Base-by-base conservation (phyloP, 2,888 invertebrate genomes). In the Euplagia quadripunctaria region DNA sequence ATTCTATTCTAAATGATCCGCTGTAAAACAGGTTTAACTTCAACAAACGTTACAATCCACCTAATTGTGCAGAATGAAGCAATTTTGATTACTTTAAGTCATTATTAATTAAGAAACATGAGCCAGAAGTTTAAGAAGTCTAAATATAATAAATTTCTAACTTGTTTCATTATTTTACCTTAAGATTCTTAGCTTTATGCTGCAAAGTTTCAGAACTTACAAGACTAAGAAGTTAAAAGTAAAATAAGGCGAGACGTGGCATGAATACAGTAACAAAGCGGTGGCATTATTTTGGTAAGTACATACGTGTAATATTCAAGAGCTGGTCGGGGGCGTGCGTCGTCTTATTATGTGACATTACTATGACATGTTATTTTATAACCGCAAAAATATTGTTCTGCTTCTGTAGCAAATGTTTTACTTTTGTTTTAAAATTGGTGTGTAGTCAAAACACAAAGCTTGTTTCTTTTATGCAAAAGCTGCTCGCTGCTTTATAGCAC, bases 311-410 rank as follows among this genome's bases (percentile, higher is more conserved):
- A 75, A 82, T 80, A 74, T 55, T 68, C 68, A 52, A 58, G 52
- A 20, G n/a, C 14, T 65, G 20, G 20, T 65, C 1, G 12, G 12
- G 46, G 14, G 20, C n/a, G 31, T 31, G 71, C 8, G 51, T 68
- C 63, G 66, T 58, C 20, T 74, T 76, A 74, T 68, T 74, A 74
- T 66, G 67, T 71, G 71, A 71, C 71, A 43, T 65, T 41, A 70
- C 78, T 71, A 49, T 66, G 31, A 80, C 64, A 42, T 72, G 66
- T 77, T 73, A 73, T 77, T 71, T 67, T 75, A 73, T 20, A 68
- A 41, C 20, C 66, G 42, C 66, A 42, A 71, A 73, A 68, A 1
- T 74, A 75, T 73, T 67, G n/a, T 7, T 61, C 16, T 17, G 64
- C 66, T 74, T 63, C 16, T 58, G 41, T 69, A 42, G n/a, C 55